Conservation (phyloP, 1,140 invertebrate species). For the Drosophila ananassae region DNA sequence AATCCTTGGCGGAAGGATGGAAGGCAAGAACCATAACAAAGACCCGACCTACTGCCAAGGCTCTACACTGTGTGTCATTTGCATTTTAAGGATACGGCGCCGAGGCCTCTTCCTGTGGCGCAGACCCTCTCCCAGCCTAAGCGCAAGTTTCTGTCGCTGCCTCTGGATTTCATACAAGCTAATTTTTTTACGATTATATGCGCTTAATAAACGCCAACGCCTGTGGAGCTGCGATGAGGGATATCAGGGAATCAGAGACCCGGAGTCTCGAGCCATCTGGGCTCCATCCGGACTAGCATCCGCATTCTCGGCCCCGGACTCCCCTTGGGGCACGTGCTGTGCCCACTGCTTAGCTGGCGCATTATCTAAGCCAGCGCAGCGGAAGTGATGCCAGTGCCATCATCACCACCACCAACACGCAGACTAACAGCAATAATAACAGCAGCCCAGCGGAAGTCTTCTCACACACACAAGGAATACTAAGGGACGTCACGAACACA, state of each 20-base stretch:
- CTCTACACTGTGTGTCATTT: slow-evolving; percentile 46
- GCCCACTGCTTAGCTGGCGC: slow-evolving; percentile 45
- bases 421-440: slow-evolving; percentile 14
- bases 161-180: slow-evolving; percentile 59
- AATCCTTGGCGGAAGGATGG: slow-evolving; percentile 26
- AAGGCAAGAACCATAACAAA: slow-evolving; percentile 5
- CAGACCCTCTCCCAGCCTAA: slow-evolving; percentile 1
- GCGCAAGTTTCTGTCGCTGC: slow-evolving; percentile 17
- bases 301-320: slow-evolving; percentile 10
- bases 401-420: slow-evolving; percentile 24
- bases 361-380: slow-evolving; percentile 49
- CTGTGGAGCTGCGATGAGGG: slow-evolving; percentile 44
- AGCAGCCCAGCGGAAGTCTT: slow-evolving; percentile 31
- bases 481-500: slow-evolving; percentile 9
- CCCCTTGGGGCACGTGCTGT: slow-evolving; percentile 47
- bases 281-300: slow-evolving; percentile 16
- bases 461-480: slow-evolving; percentile 5
- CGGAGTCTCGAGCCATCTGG: slow-evolving; percentile 25
- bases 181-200: slow-evolving; percentile 73
- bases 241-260: slow-evolving; percentile 38
- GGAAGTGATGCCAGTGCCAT: slow-evolving; percentile 47
- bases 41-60: slow-evolving; percentile 35
- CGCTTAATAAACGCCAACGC: slow-evolving; percentile 61
- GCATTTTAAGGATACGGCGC: slow-evolving; percentile 37
- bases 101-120: background rate